These are phyloP conservation scores for Leptodactylus fuscus DNA, from an alignment of 2,113 vertebrate genomes.

Conservation along the genomic window DNA sequence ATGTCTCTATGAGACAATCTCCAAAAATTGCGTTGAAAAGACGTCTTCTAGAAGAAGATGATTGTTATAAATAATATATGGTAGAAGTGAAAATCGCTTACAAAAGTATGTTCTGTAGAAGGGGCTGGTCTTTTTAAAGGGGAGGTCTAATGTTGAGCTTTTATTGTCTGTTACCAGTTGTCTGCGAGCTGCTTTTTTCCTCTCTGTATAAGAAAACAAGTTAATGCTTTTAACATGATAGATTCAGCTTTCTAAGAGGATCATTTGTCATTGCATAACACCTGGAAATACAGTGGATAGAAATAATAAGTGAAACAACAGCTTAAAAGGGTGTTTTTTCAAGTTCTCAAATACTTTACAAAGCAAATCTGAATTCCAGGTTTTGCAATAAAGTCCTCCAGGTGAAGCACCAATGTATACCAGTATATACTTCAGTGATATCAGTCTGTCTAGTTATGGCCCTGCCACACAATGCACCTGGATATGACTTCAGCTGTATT, in stretches of 20 bases:
- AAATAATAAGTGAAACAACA: not conserved
- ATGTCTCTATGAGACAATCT: too few relatives aligned
- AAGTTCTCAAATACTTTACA: not conserved
- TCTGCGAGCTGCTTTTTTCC: constrained; percentile 31
- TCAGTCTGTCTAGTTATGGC: too few relatives aligned
- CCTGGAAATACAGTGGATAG: not conserved
- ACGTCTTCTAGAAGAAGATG: too few relatives aligned
- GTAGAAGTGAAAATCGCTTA: too few relatives aligned
- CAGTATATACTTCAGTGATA: too few relatives aligned
- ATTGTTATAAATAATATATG: too few relatives aligned
- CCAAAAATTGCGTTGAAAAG: too few relatives aligned
- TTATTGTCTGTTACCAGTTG: not conserved
- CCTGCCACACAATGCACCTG: too few relatives aligned
- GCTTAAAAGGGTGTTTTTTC: not conserved
- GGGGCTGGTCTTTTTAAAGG: too few relatives aligned
- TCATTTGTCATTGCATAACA: constrained; percentile 20
- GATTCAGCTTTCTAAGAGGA: not conserved
- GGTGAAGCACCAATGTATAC: not conserved
- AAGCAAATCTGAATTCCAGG: not conserved
- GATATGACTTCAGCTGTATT: too few relatives aligned
- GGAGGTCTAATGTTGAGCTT: too few relatives aligned
- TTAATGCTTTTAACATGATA: not conserved
- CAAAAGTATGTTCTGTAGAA: too few relatives aligned
- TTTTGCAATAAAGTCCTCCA: not conserved
- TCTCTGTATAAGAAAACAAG: constrained; percentile 6